Evolutionary conservation across 2,113 vertebrate genomes (phyloP), one percentile per base, ranked within the genome.

Genomic region (Saccopteryx bilineata): DNA sequence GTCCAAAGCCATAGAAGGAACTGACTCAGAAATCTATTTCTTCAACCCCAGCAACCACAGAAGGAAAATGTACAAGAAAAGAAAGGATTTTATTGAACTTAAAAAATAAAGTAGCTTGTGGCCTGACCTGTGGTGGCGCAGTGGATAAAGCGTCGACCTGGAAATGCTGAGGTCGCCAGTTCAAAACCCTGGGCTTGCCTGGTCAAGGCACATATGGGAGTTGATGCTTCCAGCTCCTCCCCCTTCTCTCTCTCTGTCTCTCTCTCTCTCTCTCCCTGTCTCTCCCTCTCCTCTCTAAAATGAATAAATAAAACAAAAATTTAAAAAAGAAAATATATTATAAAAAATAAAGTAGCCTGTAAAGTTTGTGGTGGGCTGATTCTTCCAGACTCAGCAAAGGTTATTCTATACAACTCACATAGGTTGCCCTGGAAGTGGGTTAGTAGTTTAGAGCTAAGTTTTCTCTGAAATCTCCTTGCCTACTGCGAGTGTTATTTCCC

Each of bases 401-500:
- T 80, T 69, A 56, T 75, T 81, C 90, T 84, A 26, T 5, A 72
- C 7, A 81, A 48, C 68, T 80, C 76, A 58, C 21, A 11, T 58
- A 81, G 61, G 17, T 46, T 82, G 39, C 11, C 33, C 66, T 56
- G 85, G 50, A 72, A 63, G 46, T 14, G 26, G 56, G 68, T 81
- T 85, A 92, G 68, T 78, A 68, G 18, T 91, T 84, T 68, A 78
- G 24, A 87, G 81, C 50, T 90, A 61, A 87, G 18, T 87, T 91
- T 82, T 75, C 60, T 75, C 52, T 81, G 75, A 89, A 89, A 90
- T 56, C 89, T 87, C 89, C 23, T 79, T 66, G 65, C 50, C 8
- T 56, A 96, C 81, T 85, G 61, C 28, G 81, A 61, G 78, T 78
- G 56, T 61, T 85, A 81, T 93, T 97, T 92, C 9, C 60, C 76